Evolutionary conservation across 2,888 invertebrate species (phyloP).

Genomic region (Hydrotaea cyrtoneurina): DNA sequence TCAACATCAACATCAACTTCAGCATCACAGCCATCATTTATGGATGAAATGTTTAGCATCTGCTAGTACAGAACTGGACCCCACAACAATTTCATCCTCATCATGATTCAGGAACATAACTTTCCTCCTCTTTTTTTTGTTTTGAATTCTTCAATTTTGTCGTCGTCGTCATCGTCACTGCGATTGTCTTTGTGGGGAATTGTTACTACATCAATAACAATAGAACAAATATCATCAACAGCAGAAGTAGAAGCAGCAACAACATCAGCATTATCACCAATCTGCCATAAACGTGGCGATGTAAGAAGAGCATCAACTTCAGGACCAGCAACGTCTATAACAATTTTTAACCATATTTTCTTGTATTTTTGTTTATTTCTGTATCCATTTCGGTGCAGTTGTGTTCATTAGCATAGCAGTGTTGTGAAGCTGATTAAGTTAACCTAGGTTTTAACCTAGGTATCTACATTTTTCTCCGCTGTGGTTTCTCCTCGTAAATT

Average conservation of each 20-base stretch:
- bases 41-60: not conserved
- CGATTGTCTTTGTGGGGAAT: not conserved
- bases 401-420: not conserved
- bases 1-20: too few species aligned
- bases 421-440: not conserved
- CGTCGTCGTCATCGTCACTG: not conserved
- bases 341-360: not conserved
- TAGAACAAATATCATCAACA: slow-evolving; percentile 22
- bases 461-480: too few species aligned
- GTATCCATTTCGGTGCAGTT: not conserved
- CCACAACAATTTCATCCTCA: not conserved
- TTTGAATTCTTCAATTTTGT: not conserved
- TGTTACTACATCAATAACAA: not conserved
- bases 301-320: not conserved
- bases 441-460: too few species aligned
- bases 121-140: not conserved
- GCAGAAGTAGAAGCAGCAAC: slow-evolving; percentile 24
- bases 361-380: not conserved
- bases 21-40: not conserved
- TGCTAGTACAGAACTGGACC: not conserved
- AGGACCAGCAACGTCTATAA: not conserved
- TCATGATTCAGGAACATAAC: not conserved
- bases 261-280: not conserved
- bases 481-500: too few species aligned
- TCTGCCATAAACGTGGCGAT: not conserved